Evolutionary conservation across 2,888 invertebrate species (phyloP), one percentile per base, ranked within the genome.

Genomic region (Adelphocoris suturalis): DNA sequence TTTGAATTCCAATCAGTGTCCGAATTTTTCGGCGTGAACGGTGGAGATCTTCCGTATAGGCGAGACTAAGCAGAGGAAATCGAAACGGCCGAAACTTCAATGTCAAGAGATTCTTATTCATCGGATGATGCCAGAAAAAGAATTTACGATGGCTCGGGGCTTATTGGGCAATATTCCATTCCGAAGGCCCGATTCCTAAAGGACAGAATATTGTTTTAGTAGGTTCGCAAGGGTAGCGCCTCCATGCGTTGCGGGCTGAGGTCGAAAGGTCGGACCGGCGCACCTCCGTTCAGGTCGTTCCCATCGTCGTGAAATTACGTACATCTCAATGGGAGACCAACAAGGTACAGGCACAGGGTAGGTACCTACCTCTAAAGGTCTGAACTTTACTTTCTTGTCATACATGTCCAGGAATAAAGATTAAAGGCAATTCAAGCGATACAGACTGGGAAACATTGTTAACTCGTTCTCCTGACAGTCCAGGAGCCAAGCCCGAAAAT

Each of bases 151-250:
- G 68, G 23, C 68, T 68, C 23, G 68, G 23, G 68, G 68, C 68
- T 68, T 23, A 23, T 68, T 68, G 68, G 68, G 68, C 68, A 68
- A 68, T 19, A 68, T 68, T 23, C 27, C 9, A 68, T 68, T 68
- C 68, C 68, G 68, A 68, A 68, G 68, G 68, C 23, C 23, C 68
- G 23, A 68, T 68, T 68, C 68, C 68, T 27, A 23, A 23, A 68
- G 68, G 68, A 68, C 68, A 23, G 68, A 68, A 68, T 68, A 68
- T 68, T 68, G 68, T 68, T 68, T 68, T 68, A 68, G 23, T 68
- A 23, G 23, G 52, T 52, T 52, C 52, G 16, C 52, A 52, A 52
- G 52, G 52, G 68, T 68, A 7, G 23, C 68, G 68, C 23, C n/a
- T 19, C 19, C 2, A 23, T 68, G 68, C 23, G 68, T 68, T 68